Conservation (phyloP, 92 coral and sea anemone genomes). For the Parazoanthus swiftii region DNA sequence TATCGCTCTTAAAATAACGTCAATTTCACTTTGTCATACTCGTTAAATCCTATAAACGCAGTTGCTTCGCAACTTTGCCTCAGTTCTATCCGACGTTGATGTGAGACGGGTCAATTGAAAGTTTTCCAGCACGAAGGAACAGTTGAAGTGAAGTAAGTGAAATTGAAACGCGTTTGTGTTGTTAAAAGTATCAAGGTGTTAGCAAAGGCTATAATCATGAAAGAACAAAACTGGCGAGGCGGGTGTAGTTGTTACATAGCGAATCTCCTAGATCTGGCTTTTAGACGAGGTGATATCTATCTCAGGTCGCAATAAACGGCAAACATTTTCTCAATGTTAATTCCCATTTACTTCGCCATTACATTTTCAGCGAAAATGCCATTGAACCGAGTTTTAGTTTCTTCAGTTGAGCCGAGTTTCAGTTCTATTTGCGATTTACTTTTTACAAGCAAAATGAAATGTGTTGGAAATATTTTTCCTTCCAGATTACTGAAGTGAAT, state of each 20-base stretch:
- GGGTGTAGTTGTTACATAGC: not conserved
- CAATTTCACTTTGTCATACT: not conserved
- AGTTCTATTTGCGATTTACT: no score
- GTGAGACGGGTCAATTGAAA: not conserved
- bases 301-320: not conserved
- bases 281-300: no score
- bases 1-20: not conserved
- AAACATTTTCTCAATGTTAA: no score
- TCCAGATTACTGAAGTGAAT: no score
- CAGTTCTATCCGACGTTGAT: not conserved
- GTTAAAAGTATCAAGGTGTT: not conserved
- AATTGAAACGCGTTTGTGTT: no score
- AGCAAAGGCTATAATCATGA: not conserved
- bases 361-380: no score
- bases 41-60: not conserved
- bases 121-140: not conserved
- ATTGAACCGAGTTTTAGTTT: no score
- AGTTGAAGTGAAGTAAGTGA: not conserved
- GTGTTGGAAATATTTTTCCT: no score
- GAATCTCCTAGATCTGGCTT: no score
- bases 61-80: not conserved
- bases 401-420: no score
- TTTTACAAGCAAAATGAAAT: no score
- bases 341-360: no score
- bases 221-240: not conserved